Conservation (phyloP, 2,113 vertebrate genomes). For the Cochlearius cochlearius region DNA sequence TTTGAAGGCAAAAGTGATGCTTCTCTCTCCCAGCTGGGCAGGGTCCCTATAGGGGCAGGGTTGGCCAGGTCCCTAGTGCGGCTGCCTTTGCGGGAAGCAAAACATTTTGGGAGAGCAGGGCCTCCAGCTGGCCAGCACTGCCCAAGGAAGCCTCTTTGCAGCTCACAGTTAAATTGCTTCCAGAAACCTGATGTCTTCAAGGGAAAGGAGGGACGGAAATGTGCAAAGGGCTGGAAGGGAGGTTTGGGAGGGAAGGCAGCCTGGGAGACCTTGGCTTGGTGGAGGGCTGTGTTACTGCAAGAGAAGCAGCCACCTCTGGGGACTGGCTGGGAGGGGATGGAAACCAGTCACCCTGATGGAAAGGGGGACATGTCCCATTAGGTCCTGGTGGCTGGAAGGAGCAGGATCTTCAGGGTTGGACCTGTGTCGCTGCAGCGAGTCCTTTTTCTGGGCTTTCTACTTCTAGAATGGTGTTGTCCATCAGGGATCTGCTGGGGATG, state of each 20-base stretch:
- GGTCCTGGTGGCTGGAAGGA: not conserved
- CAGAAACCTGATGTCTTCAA: not conserved
- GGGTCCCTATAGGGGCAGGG: not conserved
- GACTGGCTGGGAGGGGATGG: not conserved
- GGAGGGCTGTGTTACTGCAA: not conserved
- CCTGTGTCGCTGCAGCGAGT: not conserved
- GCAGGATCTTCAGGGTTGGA: not conserved
- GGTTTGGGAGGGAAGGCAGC: not conserved
- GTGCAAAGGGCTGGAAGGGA: not conserved
- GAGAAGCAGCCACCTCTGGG: accelerated
- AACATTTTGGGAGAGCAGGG: not conserved
- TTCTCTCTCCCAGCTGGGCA: not conserved
- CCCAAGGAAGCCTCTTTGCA: not conserved
- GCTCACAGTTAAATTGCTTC: constrained; percentile 22
- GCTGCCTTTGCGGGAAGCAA: not conserved
- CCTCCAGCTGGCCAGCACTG: not conserved
- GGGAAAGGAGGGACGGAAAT: not conserved
- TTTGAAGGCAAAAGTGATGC: not conserved
- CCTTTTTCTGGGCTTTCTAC: not conserved
- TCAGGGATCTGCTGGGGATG: not conserved
- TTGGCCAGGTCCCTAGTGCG: not conserved
- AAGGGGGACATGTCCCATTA: not conserved
- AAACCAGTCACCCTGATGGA: not conserved
- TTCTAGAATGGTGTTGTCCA: accelerated
- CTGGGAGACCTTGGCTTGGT: not conserved